Base-by-base conservation (phyloP, 2,797 vertebrate species). In the Muraenolepis orangiensis region DNA sequence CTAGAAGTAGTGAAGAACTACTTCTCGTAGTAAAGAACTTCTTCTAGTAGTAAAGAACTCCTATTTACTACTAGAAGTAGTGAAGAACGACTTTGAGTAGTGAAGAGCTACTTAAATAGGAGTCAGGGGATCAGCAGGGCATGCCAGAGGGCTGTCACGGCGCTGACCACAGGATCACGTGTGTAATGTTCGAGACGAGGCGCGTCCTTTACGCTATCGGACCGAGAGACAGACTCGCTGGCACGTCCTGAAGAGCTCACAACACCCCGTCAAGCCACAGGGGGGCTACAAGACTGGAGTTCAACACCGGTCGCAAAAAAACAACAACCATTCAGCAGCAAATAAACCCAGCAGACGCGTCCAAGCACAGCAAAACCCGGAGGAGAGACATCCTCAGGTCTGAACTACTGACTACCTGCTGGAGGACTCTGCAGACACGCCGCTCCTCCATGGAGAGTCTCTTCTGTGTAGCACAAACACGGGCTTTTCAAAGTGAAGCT, bases 371-470 rank as follows among this genome's bases (percentile, higher is more conserved):
- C 88, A 88, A n/a, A 86, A 85, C 81, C 29, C 74, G 0, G 34
- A 72, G 72, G 66, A 80, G 74, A 34, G 80, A 51, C 85, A 76
- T 83, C 74, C 83, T 85, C 90, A 92, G 89, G 91, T 87, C 91
- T 91, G 89, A 76, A 83, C 93, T 77, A 83, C 93, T 77, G 81
- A 87, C 87, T 97, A 96, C 95, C 96, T 96, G 95, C 86, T 95
- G 91, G 94, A 93, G 87, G 94, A 93, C 91, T 96, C 95, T 95
- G 94, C 94, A 94, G 88, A 93, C 92, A 93, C 93, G 87, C 94
- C 93, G 93, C 93, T 96, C 95, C 95, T 96, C 95, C 96, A 96
- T 10, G 94, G 93, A 94, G 94, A 93, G 91, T 96, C 95, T 92
- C 94, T 93, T 96, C 96, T 96, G 96, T 64, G 95, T 86, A 90